Conservation (phyloP, 1,140 invertebrate species). For the Ganaspis sp. region DNA sequence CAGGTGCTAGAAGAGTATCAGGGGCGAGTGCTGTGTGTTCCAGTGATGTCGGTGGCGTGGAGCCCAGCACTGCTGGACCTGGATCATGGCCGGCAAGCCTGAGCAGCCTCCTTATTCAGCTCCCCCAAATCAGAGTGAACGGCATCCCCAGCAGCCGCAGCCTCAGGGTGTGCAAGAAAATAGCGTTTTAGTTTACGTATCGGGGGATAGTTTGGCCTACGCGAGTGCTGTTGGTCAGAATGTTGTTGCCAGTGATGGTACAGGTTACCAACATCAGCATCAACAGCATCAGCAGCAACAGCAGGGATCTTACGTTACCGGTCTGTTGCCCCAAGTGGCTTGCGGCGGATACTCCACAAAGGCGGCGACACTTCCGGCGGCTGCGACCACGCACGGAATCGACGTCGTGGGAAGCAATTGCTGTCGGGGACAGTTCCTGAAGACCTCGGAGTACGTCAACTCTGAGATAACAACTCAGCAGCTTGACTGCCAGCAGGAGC, state of each 20-base stretch:
- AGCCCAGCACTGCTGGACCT: slow-evolving; percentile 75
- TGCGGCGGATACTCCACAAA: slow-evolving; percentile 54
- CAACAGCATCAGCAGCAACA: slow-evolving; percentile 56
- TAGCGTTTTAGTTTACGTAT: slow-evolving; percentile 75
- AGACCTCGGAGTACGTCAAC: slow-evolving; percentile 43
- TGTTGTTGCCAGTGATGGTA: slow-evolving; percentile 60
- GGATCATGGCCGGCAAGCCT: slow-evolving; percentile 78
- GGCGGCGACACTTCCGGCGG: slow-evolving; percentile 41
- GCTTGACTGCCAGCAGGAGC: neutral
- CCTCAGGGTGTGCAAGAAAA: slow-evolving; percentile 63
- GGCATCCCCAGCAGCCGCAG: slow-evolving; percentile 64
- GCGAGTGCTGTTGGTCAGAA: slow-evolving; percentile 72
- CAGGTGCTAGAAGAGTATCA: slow-evolving; percentile 67
- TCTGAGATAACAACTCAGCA: neutral
- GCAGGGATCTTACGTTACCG: slow-evolving; percentile 52
- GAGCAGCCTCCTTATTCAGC: slow-evolving; percentile 73
- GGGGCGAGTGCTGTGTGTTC: slow-evolving; percentile 73
- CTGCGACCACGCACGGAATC: slow-evolving; percentile 41
- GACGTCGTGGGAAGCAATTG: slow-evolving; percentile 44
- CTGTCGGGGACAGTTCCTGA: slow-evolving; percentile 44
- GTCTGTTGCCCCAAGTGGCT: slow-evolving; percentile 59
- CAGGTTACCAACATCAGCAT: slow-evolving; percentile 56
- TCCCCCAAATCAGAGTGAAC: slow-evolving; percentile 70
- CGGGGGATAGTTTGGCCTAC: slow-evolving; percentile 73
- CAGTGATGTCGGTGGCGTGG: slow-evolving; percentile 76